Evolutionary conservation across 2,113 vertebrate genomes (phyloP).

Genomic region (Microcebus lehilahytsara): DNA sequence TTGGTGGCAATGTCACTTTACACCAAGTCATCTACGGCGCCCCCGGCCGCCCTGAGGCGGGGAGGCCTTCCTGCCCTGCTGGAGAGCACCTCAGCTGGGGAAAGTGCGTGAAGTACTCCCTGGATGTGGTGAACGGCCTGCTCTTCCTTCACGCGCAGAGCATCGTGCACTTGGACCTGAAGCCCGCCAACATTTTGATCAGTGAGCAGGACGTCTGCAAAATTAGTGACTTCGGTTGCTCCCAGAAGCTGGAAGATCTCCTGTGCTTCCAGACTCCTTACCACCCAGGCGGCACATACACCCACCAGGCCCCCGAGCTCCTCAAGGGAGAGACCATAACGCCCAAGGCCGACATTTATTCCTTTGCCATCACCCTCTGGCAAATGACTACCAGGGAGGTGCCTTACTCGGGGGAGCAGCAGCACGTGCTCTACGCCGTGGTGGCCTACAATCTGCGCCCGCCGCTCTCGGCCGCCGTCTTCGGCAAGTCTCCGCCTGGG

Average conservation of each 20-base stretch:
- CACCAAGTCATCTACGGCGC: conserved; percentile 91
- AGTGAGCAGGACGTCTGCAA: conserved; percentile 89
- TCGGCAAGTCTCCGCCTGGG: conserved; percentile 50
- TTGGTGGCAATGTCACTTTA: conserved; percentile 87
- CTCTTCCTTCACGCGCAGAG: conserved; percentile 89
- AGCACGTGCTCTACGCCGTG: conserved; percentile 93
- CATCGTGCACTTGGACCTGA: conserved; percentile 94
- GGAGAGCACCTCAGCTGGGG: conserved; percentile 66
- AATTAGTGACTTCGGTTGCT: conserved; percentile 95
- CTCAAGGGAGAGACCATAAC: conserved; percentile 89
- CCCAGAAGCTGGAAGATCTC: conserved; percentile 87
- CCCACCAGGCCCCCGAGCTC: conserved; percentile 94
- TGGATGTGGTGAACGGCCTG: conserved; percentile 87
- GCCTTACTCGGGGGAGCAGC: conserved; percentile 91
- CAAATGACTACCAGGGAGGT: conserved; percentile 88
- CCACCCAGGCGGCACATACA: conserved; percentile 94
- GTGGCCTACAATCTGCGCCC: conserved; percentile 92
- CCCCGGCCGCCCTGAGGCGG: background rate
- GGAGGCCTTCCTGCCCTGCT: background rate
- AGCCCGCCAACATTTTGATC: conserved; percentile 95
- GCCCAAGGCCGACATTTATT: conserved; percentile 91
- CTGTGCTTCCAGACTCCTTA: conserved; percentile 55
- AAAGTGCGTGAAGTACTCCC: conserved; percentile 83
- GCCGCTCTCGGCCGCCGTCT: conserved; percentile 64
- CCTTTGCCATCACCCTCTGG: conserved; percentile 95